Evolutionary conservation across 2,113 vertebrate species (phyloP).

Genomic region (Oreotrochilus melanogaster): DNA sequence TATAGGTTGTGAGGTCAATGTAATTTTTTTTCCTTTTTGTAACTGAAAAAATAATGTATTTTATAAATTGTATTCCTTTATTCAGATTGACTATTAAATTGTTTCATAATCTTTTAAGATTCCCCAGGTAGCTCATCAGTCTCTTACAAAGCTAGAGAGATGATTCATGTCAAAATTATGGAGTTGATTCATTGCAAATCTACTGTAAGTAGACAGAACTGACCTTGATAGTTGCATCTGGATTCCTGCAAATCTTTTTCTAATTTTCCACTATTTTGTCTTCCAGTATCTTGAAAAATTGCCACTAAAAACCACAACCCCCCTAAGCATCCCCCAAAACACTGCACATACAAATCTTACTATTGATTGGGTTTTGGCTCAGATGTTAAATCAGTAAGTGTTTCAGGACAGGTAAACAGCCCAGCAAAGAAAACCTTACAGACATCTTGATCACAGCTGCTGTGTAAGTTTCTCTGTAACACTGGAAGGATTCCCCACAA

Average conservation of each 20-base stretch:
- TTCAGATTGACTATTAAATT: background rate
- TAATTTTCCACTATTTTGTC: constrained; percentile 9
- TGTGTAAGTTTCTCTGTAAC: background rate
- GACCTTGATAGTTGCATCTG: constrained; percentile 11
- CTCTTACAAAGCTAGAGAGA: background rate
- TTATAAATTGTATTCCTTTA: background rate
- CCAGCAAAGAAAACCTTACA: background rate
- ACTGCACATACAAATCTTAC: background rate
- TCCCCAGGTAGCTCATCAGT: constrained; percentile 13
- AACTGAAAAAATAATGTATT: background rate
- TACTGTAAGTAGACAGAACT: background rate
- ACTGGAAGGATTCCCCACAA: constrained; percentile 62
- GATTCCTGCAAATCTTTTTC: background rate
- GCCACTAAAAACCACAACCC: background rate
- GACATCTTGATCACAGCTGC: constrained; percentile 75
- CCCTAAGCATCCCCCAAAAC: background rate
- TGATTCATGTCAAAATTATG: constrained; percentile 12
- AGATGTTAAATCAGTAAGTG: background rate
- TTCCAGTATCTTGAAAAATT: background rate
- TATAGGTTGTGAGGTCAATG: background rate
- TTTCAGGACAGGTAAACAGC: constrained; percentile 58
- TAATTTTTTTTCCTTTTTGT: background rate
- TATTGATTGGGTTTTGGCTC: background rate
- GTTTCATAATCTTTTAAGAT: background rate
- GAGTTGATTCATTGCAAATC: background rate